Base-by-base conservation (phyloP, 2,113 vertebrate genomes). In the Motacilla alba region DNA sequence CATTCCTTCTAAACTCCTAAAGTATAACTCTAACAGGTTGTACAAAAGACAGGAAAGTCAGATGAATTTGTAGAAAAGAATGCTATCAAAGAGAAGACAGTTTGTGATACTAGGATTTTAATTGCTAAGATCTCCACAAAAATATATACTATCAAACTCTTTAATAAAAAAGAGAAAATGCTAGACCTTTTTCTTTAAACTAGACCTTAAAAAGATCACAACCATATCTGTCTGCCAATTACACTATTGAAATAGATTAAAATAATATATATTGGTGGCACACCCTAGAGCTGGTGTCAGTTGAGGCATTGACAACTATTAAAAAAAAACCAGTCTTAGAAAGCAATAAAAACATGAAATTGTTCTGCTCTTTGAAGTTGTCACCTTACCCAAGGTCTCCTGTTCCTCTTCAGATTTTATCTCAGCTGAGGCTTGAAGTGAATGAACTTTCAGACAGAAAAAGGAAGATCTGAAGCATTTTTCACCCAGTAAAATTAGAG, bases 231-330 rank as follows among this genome's bases (percentile, higher is more conserved):
- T 5, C 66, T 86, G 18, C 9, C 21, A 93, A 30, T 72, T 63
- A 35, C 0, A 0, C 3, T 47, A 26, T 14, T 3, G 2, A 16
- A 60, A 50, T 9, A 50, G 4, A 30, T 17, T 0, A 0, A 5
- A 20, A 2, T 24, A 62, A 2, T 22, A n/a, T 6, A 41, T 37
- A 27, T 19, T 63, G 8, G 2, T 78, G 33, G 17, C 26, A 43
- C 17, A 56, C n/a, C 13, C 11, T 62, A 12, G n/a, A 49, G 27
- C 10, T 82, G 1, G 3, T 70, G 10, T 44, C 18, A 44, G 3
- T 7, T 70, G 16, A 79, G 21, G 33, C 13, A 33, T 0, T 66
- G 37, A 62, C 16, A 75, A 47, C 4, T 52, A 22, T 1, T 64
- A 24, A 47, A 80, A 50, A 75, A 44, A 72, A 6, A 21, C 10